Percentiles rank a stretch among this genome's conserved stretches.
These are phyloP conservation scores for Pocillopora grandis DNA, from an alignment of 92 coral and sea anemone genomes.

Conservation along the genomic window DNA sequence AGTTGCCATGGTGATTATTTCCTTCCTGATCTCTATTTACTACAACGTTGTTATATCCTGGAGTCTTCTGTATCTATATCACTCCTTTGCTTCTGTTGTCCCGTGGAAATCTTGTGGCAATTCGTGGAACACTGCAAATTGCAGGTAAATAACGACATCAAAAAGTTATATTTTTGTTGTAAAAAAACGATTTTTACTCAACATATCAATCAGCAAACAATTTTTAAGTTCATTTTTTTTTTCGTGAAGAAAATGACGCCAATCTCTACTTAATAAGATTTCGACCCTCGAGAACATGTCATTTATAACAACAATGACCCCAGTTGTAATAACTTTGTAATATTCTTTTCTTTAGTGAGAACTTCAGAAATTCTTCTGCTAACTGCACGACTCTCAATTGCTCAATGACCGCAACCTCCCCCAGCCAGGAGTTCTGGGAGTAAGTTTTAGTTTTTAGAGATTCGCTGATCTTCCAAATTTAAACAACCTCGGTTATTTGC, in stretches of 20 bases:
- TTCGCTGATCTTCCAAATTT: background rate
- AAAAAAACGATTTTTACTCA: no score
- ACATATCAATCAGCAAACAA: no score
- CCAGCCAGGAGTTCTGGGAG: slow-evolving; percentile 72
- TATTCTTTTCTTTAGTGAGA: background rate
- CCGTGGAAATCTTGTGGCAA: slow-evolving; percentile 5
- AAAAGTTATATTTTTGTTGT: no score
- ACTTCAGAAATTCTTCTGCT: background rate
- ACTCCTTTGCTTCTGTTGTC: background rate
- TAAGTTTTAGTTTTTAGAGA: slow-evolving; percentile 7
- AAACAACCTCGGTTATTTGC: background rate
- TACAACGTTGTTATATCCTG: slow-evolving; percentile 10
- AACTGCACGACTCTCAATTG: slow-evolving; percentile 49
- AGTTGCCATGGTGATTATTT: background rate
- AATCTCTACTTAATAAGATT: no score
- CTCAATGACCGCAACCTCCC: slow-evolving; percentile 36
- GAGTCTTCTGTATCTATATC: background rate
- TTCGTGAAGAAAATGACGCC: no score
- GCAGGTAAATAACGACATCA: background rate
- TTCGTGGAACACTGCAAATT: slow-evolving; percentile 2
- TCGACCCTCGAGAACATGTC: no score
- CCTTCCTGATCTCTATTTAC: background rate
- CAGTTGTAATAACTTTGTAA: no score
- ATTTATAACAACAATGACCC: no score
- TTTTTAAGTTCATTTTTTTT: no score